These are phyloP conservation scores for Tychaedon coryphoeus DNA, from an alignment of 2,113 vertebrate genomes.

Conservation along the genomic window DNA sequence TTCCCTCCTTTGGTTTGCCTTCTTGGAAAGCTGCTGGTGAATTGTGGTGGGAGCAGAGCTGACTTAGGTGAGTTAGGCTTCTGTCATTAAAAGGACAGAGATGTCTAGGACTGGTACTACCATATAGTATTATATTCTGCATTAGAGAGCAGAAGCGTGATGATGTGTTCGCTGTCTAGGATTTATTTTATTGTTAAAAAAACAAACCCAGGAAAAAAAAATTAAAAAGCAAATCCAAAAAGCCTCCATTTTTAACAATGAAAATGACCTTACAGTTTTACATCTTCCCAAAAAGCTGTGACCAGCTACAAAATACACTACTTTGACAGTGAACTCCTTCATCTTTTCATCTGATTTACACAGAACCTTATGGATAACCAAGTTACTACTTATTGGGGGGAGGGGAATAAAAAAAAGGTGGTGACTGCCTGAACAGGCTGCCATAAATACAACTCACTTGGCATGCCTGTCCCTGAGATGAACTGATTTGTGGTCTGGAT, in stretches of 20 bases:
- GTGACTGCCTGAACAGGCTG: neutral
- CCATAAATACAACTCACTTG: neutral
- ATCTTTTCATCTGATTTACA: constrained; percentile 14
- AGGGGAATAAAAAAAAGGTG: neutral
- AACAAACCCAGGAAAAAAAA: neutral
- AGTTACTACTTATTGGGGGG: neutral
- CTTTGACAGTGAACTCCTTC: neutral
- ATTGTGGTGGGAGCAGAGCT: neutral
- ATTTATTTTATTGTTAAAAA: neutral
- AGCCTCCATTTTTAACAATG: neutral
- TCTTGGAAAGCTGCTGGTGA: neutral
- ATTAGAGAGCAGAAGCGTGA: neutral
- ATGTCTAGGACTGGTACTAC: neutral
- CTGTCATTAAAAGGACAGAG: neutral
- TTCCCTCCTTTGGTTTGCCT: neutral
- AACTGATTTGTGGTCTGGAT: constrained; percentile 43
- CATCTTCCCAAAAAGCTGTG: neutral
- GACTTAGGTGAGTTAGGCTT: neutral
- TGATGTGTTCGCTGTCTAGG: neutral
- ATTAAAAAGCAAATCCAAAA: neutral
- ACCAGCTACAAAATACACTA: neutral
- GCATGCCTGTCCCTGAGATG: neutral
- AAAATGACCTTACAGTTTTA: neutral
- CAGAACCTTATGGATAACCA: neutral
- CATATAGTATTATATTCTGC: neutral